Percentiles rank a stretch among this genome's conserved stretches.
Conservation (phyloP, 1,140 invertebrate species). For the Drosophila subpulchrella region DNA sequence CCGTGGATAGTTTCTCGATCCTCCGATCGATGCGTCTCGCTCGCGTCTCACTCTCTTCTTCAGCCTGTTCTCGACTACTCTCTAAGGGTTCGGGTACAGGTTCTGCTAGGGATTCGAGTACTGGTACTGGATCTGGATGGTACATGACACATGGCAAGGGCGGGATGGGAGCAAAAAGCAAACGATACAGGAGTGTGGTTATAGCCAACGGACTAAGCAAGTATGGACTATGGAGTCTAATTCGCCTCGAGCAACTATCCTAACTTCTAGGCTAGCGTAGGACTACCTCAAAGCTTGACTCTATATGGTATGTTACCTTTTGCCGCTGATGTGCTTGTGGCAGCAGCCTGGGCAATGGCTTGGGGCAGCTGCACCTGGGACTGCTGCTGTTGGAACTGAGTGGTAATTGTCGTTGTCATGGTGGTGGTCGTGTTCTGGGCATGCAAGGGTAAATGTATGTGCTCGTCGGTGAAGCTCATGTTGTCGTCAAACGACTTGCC, state of each 20-base stretch:
- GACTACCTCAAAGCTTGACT: constrained; percentile 50
- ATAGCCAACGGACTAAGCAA: constrained; percentile 62
- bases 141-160: constrained; percentile 21
- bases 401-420: constrained; percentile 58
- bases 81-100: constrained; percentile 28
- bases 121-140: constrained; percentile 32
- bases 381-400: constrained; percentile 62
- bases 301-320: constrained; percentile 66
- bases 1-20: constrained; percentile 87
- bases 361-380: constrained; percentile 48
- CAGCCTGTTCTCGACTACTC: constrained; percentile 58
- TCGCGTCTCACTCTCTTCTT: constrained; percentile 75
- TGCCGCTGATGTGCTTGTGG: constrained; percentile 51
- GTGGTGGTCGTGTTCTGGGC: constrained; percentile 48
- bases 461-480: constrained; percentile 82
- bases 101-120: constrained; percentile 12
- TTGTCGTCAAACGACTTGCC: constrained; percentile 84
- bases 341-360: constrained; percentile 41
- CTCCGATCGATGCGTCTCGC: constrained; percentile 85
- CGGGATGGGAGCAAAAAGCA: constrained; percentile 61
- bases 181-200: constrained; percentile 62
- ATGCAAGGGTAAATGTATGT: constrained; percentile 75
- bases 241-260: constrained; percentile 23
- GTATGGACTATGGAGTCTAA: constrained; percentile 24
- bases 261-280: constrained; percentile 43